phyloP scores from a whole-genome alignment of 2,888 invertebrate genomes.

The Agonopterix heracliana region DNA sequence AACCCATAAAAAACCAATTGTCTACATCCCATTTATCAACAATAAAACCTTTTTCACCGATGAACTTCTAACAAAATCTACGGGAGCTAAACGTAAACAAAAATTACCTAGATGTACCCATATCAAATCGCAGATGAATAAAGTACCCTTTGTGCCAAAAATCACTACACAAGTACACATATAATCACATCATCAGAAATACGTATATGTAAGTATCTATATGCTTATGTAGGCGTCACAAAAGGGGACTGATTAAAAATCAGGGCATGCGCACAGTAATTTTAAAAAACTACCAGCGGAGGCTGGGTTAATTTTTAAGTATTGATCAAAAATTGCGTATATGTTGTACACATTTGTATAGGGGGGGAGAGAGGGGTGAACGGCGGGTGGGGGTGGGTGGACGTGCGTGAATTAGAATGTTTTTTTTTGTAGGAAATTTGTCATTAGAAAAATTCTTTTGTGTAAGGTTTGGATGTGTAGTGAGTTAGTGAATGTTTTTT shows the following conservation, averaged over 20 bases:
- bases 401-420: constrained; percentile 66
- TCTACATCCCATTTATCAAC: too few relatives aligned
- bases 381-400: constrained; percentile 18
- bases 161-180: too few relatives aligned
- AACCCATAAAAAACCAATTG: too few relatives aligned
- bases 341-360: constrained; percentile 30
- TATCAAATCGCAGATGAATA: not conserved
- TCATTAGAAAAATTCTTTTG: constrained; percentile 54
- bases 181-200: too few relatives aligned
- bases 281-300: constrained; percentile 68
- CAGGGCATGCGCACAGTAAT: constrained; percentile 76
- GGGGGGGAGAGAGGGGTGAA: constrained; percentile 19
- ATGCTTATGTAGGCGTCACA: constrained; percentile 49
- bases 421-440: constrained; percentile 61
- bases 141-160: not conserved
- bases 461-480: constrained; percentile 13
- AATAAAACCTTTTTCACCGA: too few relatives aligned
- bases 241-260: constrained; percentile 70
- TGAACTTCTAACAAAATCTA: too few relatives aligned
- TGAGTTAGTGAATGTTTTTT: too few relatives aligned
- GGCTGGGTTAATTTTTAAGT: constrained; percentile 76
- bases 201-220: too few relatives aligned
- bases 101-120: not conserved
- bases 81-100: not conserved
- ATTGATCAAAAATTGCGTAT: constrained; percentile 76